phyloP scores from a whole-genome alignment of 2,113 vertebrate species.

The Salvelinus alpinus region DNA sequence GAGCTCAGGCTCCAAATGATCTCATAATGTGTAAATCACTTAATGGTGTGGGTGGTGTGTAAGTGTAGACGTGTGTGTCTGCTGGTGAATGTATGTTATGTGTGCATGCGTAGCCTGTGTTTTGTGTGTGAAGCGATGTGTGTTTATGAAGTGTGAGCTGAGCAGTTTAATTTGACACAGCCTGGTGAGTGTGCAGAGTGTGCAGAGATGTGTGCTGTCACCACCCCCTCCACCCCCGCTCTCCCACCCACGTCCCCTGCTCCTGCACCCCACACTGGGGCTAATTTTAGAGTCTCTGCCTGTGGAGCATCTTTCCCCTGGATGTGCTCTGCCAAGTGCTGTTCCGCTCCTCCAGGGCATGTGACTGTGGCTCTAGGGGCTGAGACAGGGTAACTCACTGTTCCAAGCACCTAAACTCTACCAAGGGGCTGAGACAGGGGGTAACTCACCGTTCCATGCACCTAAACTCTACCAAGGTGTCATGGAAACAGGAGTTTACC shows the following conservation, averaged over 20 bases:
- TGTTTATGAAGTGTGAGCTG: conserved; percentile 67
- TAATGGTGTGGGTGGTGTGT: conserved; percentile 31
- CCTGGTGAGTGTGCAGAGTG: conserved; percentile 65
- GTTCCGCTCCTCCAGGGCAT: conserved; percentile 57
- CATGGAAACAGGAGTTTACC: conserved; percentile 58
- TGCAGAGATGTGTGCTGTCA: conserved; percentile 66
- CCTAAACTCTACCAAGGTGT: conserved; percentile 60
- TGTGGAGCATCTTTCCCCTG: conserved; percentile 44
- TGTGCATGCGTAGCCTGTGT: conserved; percentile 21
- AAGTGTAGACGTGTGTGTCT: conserved; percentile 3
- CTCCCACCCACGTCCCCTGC: conserved; percentile 42
- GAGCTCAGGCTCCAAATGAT: conserved; percentile 47
- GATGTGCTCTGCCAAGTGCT: conserved; percentile 54
- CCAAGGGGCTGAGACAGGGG: conserved; percentile 36
- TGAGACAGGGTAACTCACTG: conserved; percentile 22
- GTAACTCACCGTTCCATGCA: conserved; percentile 33
- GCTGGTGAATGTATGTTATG: conserved; percentile 16
- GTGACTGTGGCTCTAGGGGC: conserved; percentile 48
- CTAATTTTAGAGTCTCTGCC: conserved; percentile 67
- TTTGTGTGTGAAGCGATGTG: conserved; percentile 39
- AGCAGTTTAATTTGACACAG: conserved; percentile 71
- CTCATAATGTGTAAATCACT: conserved; percentile 49
- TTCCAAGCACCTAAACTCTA: conserved; percentile 54
- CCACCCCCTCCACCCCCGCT: conserved; percentile 62
- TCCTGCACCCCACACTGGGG: conserved; percentile 55